Evolutionary conservation across 2,888 invertebrate species (phyloP).

Genomic region (Drosophila demipolita): DNA sequence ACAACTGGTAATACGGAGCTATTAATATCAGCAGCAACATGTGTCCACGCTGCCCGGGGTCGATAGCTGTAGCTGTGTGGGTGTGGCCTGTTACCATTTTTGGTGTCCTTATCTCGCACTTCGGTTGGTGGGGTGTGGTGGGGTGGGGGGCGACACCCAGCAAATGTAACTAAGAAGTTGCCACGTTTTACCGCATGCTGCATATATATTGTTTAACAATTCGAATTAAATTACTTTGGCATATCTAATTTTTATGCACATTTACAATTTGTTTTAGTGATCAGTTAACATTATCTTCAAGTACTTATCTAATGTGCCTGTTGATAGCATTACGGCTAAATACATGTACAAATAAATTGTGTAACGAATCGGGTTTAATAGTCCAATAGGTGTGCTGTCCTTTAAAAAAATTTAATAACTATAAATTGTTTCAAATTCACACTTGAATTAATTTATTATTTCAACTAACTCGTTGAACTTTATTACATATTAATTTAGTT

Average conservation of each 20-base stretch:
- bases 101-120: constrained; percentile 3
- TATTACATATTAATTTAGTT: background rate
- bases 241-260: constrained; percentile 3
- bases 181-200: constrained; percentile 7
- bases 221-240: constrained; percentile 9
- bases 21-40: constrained; percentile 67
- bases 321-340: background rate
- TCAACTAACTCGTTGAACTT: background rate
- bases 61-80: constrained; percentile 30
- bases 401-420: background rate
- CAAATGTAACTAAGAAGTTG: constrained; percentile 28
- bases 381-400: background rate
- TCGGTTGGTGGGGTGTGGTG: background rate
- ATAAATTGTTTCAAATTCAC: background rate
- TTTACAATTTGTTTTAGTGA: constrained; percentile 13
- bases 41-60: constrained; percentile 37
- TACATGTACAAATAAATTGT: background rate
- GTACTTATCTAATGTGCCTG: background rate
- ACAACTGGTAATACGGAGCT: constrained; percentile 76
- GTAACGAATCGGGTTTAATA: background rate
- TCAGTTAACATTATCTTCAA: constrained; percentile 16
- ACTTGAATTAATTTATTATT: background rate
- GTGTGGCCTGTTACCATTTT: constrained; percentile 34
- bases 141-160: constrained; percentile 18
- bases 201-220: constrained; percentile 9